Evolutionary conservation across 2,888 invertebrate genomes (phyloP).

Genomic region (Cylloceria caligata): DNA sequence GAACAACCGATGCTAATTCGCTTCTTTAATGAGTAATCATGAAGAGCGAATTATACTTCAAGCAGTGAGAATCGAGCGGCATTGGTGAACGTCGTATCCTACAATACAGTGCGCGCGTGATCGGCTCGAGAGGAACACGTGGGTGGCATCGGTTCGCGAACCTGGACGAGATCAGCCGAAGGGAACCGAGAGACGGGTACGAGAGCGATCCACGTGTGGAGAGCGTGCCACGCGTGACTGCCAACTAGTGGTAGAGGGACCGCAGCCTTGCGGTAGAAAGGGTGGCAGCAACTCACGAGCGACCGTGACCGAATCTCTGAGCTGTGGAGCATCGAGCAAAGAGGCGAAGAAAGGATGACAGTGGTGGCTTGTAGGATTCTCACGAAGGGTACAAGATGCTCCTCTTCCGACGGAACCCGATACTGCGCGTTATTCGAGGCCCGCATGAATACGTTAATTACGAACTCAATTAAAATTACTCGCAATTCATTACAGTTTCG

Average conservation of each 20-base stretch:
- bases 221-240: slow-evolving; percentile 83
- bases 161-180: slow-evolving; percentile 75
- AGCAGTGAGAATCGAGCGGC: slow-evolving; percentile 19
- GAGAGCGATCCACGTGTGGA: slow-evolving; percentile 82
- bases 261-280: slow-evolving; percentile 39
- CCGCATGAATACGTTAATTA: slow-evolving; percentile 62
- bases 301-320: slow-evolving; percentile 6
- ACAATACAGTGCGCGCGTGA: slow-evolving; percentile 67
- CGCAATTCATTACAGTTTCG: slow-evolving; percentile 48
- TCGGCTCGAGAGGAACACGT: slow-evolving; percentile 78
- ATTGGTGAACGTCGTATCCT: slow-evolving; percentile 46
- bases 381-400: slow-evolving; percentile 4
- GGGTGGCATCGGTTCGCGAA: slow-evolving; percentile 81
- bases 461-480: slow-evolving; percentile 48
- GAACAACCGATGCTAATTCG: slow-evolving; percentile 59
- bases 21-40: slow-evolving; percentile 66
- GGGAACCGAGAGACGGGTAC: slow-evolving; percentile 71
- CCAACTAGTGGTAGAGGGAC: slow-evolving; percentile 55
- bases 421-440: slow-evolving; percentile 32
- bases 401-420: not conserved
- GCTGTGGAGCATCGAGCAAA: not conserved
- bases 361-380: slow-evolving; percentile 20
- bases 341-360: slow-evolving; percentile 42
- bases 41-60: slow-evolving; percentile 38
- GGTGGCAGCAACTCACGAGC: slow-evolving; percentile 25